Evolutionary conservation across 2,797 vertebrate species (phyloP), one percentile per base, ranked within the genome.

Genomic region (Girardinus metallicus): DNA sequence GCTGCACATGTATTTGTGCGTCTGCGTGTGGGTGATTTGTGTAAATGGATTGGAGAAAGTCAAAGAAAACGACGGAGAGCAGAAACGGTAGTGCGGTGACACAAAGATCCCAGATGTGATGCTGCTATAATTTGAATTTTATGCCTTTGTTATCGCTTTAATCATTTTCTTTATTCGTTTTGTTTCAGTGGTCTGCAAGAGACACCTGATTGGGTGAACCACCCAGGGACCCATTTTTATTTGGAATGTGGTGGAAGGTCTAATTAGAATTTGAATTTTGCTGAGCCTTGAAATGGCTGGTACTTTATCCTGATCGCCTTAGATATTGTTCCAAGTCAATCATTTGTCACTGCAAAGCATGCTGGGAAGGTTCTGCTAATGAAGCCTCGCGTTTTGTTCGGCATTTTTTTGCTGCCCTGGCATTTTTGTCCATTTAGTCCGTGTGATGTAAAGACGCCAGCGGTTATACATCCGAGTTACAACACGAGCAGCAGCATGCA

Each of bases 221-320:
- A 97, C 97, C 98, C 98, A 95, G 98, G 99, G 98, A 99, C 98
- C 98, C 97, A 99, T 99, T 99, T 99, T 98, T 99, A 99, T 99
- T 99, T 99, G 97, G 98, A 97, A 97, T 98, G 97, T 97, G 97
- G 97, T 97, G 97, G 97, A 96, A 97, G 97, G 97, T 98, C 98
- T 99, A 99, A 99, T 99, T 99, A 99, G 97, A 99, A 99, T 99
- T 98, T 97, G 97, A 99, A 99, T 99, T 99, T 97, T 98, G 99
- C 98, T 99, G 98, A 99, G 98, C 96, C 98, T 99, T 99, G 98
- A 99, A 99, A 99, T 98, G 98, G 97, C 96, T 95, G 97, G 98
- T 98, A 96, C 99, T 99, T 99, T 98, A 99, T 99, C 99, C 98
- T 97, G 98, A 99, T 99, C 98, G 96, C 97, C 98, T 99, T 99